Evolutionary conservation across 2,888 invertebrate species (phyloP).

Genomic region (Eupeodes luniger): DNA sequence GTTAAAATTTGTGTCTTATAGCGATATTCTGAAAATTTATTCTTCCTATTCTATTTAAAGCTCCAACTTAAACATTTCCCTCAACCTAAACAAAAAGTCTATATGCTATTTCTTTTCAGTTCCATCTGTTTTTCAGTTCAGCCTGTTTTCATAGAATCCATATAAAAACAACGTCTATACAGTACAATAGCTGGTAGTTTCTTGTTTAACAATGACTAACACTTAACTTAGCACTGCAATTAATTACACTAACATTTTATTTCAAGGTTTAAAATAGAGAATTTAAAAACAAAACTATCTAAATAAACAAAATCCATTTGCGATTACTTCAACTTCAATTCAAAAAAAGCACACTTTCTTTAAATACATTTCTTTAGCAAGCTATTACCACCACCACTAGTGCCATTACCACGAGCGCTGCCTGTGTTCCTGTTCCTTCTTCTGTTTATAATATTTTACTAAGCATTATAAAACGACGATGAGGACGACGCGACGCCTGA

Average conservation of each 20-base stretch:
- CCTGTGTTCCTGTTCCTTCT: not conserved
- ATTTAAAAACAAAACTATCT: not conserved
- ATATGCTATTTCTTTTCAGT: not conserved
- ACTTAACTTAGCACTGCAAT: slow-evolving; percentile 53
- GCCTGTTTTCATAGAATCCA: not conserved
- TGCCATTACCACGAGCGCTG: not conserved
- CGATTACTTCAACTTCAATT: slow-evolving; percentile 50
- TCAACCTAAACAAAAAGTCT: too few species aligned
- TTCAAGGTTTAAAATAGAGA: slow-evolving; percentile 55
- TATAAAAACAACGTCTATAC: not conserved
- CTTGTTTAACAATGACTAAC: slow-evolving; percentile 25
- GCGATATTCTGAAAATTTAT: too few species aligned
- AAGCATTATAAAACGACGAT: slow-evolving; percentile 17
- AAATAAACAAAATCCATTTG: slow-evolving; percentile 60
- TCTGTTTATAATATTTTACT: slow-evolving; percentile 27
- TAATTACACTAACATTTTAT: slow-evolving; percentile 57
- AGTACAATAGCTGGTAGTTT: not conserved
- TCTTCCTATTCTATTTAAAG: too few species aligned
- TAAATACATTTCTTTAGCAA: slow-evolving; percentile 11
- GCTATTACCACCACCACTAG: not conserved
- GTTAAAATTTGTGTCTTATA: too few species aligned
- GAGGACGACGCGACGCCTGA: not conserved
- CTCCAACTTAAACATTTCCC: too few species aligned
- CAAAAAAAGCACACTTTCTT: slow-evolving; percentile 47
- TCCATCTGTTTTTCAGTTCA: not conserved